Base-by-base conservation (phyloP, 1,140 invertebrate species). In the Oryctes rhinoceros region DNA sequence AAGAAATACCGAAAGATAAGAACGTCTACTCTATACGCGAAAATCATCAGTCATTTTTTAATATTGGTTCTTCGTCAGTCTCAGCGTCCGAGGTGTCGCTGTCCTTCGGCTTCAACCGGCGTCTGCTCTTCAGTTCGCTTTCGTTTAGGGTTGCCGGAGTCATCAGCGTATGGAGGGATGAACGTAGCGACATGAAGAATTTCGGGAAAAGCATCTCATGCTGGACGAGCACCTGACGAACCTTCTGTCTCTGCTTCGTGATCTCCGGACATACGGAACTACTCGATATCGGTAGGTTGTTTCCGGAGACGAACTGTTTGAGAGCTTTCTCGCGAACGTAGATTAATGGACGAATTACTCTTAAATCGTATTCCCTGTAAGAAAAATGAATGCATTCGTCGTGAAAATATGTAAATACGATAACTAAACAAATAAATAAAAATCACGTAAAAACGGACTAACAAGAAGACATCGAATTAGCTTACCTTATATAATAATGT, bases 341-440 rank as follows among this genome's bases (percentile, higher is more conserved):
- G 2, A 96, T 93, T 85, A 97, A 95, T 0, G 96, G 96, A 76
- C 96, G 90, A 80, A 97, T 94, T 7, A 98, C 93, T 82, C 96
- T 90, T 39, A 98, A 86, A 85, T 96, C 93, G 80, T 93, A 91
- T 79, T 96, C 94, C 82, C 94, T 95, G 87, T n/a, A 48, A 76
- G 39, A 39, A n/a, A n/a, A n/a, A n/a, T n/a, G n/a, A n/a, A n/a
- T n/a, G n/a, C n/a, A n/a, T n/a, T n/a, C n/a, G n/a, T n/a, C n/a
- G n/a, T n/a, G n/a, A n/a, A n/a, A n/a, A n/a, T n/a, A n/a, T n/a
- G n/a, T n/a, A n/a, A n/a, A n/a, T n/a, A n/a, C n/a, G n/a, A n/a
- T n/a, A n/a, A n/a, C n/a, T n/a, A n/a, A n/a, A n/a, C n/a, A n/a
- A n/a, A n/a, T n/a, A n/a, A n/a, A n/a, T n/a, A n/a, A n/a, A n/a